Percentiles rank a stretch among this genome's conserved stretches.
Conservation (phyloP, 2,888 invertebrate species). For the Pristionchus mayeri region DNA sequence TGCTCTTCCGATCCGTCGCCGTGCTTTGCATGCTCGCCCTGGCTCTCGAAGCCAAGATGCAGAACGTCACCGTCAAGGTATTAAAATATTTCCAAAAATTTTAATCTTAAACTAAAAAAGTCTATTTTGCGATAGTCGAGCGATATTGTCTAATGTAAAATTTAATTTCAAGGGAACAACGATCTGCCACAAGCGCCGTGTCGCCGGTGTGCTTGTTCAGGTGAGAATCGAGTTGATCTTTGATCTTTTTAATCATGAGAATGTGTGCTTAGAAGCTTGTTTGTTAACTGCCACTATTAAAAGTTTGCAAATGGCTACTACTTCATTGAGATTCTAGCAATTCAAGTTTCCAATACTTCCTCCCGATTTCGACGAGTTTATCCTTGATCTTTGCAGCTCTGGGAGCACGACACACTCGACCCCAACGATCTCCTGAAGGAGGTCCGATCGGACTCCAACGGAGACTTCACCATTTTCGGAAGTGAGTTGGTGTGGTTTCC, state of each 20-base stretch:
- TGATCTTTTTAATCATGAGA: too few species aligned
- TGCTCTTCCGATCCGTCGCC: slow-evolving; percentile 27
- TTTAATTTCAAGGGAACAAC: slow-evolving; percentile 37
- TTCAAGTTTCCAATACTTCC: too few species aligned
- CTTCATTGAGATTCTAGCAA: too few species aligned
- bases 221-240: neutral
- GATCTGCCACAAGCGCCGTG: slow-evolving; percentile 45
- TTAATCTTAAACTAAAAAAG: too few species aligned
- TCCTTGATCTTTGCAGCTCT: slow-evolving; percentile 17
- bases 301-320: too few species aligned
- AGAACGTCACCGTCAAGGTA: slow-evolving; percentile 46
- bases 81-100: too few species aligned
- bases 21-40: slow-evolving; percentile 26
- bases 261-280: too few species aligned
- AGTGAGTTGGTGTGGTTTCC: too few species aligned
- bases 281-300: too few species aligned
- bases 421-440: slow-evolving; percentile 48
- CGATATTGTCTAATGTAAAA: neutral
- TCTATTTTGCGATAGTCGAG: too few species aligned
- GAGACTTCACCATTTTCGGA: slow-evolving; percentile 29
- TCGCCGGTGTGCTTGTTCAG: slow-evolving; percentile 43
- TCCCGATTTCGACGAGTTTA: too few species aligned
- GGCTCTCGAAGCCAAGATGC: slow-evolving; percentile 47
- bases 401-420: slow-evolving; percentile 46
- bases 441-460: slow-evolving; percentile 20